Evolutionary conservation across 2,888 invertebrate genomes (phyloP).

Genomic region (Cantharis lateralis): DNA sequence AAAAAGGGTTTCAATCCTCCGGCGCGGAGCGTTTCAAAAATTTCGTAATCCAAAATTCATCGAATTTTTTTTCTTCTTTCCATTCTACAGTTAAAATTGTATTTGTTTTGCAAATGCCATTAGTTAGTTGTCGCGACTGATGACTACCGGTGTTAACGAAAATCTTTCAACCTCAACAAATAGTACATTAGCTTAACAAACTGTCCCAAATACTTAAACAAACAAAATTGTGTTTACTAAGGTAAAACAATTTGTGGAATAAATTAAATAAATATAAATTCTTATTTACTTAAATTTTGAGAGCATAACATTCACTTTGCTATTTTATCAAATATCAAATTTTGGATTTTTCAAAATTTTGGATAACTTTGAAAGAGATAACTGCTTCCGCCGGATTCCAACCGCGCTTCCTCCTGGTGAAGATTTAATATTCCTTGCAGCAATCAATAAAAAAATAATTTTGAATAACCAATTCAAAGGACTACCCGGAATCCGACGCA

Average conservation of each 20-base stretch:
- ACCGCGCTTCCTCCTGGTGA: not conserved
- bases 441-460: too few species aligned
- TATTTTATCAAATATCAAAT: too few species aligned
- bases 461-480: too few species aligned
- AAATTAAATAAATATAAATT: constrained; percentile 13
- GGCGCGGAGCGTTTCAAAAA: too few species aligned
- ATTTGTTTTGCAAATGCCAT: not conserved
- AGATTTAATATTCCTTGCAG: not conserved
- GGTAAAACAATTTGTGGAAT: constrained; percentile 17
- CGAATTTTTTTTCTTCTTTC: not conserved
- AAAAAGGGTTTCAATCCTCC: not conserved
- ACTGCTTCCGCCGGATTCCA: not conserved
- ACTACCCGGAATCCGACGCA: not conserved
- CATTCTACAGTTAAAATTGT: not conserved
- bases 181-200: constrained; percentile 26
- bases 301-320: not conserved
- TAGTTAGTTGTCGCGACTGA: not conserved
- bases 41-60: not conserved
- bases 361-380: too few species aligned
- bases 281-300: constrained; percentile 7
- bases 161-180: constrained; percentile 27
- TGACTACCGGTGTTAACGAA: constrained; percentile 29
- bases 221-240: constrained; percentile 22
- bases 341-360: not conserved
- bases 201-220: constrained; percentile 29